Evolutionary conservation across 2,797 vertebrate species (phyloP).

Genomic region (Tapirus indicus): DNA sequence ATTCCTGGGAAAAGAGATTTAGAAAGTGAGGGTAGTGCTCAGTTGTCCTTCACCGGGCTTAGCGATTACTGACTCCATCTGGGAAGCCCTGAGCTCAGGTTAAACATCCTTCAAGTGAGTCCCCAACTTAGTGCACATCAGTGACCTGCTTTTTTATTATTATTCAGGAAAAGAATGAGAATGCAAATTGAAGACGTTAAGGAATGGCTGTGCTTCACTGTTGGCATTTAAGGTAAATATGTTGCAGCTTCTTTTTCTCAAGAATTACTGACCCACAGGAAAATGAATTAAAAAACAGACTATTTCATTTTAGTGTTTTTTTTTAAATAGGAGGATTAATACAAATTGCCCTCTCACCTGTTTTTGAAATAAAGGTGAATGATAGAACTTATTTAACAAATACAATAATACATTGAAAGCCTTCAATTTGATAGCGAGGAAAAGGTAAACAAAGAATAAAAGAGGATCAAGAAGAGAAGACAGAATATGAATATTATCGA

Average conservation of each 20-base stretch:
- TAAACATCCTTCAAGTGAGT: slow-evolving; percentile 60
- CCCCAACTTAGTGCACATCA: not conserved
- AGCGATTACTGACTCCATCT: slow-evolving; percentile 77
- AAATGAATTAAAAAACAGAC: not conserved
- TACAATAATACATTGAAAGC: not conserved
- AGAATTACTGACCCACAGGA: not conserved
- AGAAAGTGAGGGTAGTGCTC: slow-evolving; percentile 85
- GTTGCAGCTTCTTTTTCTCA: not conserved
- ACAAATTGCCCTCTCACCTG: not conserved
- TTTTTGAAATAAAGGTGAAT: slow-evolving; percentile 40
- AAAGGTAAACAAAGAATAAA: not conserved
- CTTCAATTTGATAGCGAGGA: not conserved
- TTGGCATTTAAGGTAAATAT: not conserved
- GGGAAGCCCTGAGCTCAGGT: slow-evolving; percentile 80
- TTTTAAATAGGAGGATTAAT: not conserved
- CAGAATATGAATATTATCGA: not conserved
- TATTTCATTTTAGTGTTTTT: not conserved
- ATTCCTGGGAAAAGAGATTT: slow-evolving; percentile 88
- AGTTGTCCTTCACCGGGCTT: slow-evolving; percentile 72
- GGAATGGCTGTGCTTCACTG: not conserved
- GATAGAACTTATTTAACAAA: not conserved
- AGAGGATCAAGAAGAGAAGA: not conserved
- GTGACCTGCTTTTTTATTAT: slow-evolving; percentile 12
- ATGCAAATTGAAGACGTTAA: not conserved
- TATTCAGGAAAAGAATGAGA: slow-evolving; percentile 18